phyloP scores from a whole-genome alignment of 2,888 invertebrate genomes.

The Tanytarsus gracilentus region DNA sequence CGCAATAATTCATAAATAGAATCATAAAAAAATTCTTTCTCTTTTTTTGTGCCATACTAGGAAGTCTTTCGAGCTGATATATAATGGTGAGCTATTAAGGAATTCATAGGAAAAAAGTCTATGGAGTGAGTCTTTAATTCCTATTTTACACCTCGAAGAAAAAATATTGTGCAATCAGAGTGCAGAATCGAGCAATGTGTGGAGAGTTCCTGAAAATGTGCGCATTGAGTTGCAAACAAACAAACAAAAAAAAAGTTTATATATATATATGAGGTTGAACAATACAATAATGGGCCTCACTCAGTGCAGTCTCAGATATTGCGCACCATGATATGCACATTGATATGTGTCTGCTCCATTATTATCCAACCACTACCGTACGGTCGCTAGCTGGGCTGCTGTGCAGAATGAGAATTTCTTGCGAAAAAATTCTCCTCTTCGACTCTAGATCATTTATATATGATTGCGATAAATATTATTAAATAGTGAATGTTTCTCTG shows the following conservation, averaged over 20 bases:
- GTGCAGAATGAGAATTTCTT: too few species aligned
- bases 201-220: not conserved
- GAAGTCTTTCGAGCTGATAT: not conserved
- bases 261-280: too few species aligned
- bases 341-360: not conserved
- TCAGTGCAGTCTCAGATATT: too few species aligned
- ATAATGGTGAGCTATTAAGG: not conserved
- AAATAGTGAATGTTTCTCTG: too few species aligned
- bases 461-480: too few species aligned
- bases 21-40: too few species aligned
- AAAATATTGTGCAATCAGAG: not conserved
- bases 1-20: too few species aligned
- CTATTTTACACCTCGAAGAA: too few species aligned
- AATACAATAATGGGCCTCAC: constrained; percentile 13
- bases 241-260: too few species aligned
- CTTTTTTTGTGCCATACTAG: too few species aligned
- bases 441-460: too few species aligned
- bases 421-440: too few species aligned
- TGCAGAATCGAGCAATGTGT: not conserved
- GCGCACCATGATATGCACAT: constrained; percentile 4
- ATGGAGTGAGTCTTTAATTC: not conserved
- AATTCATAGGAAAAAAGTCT: not conserved
- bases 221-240: not conserved
- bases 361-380: not conserved
- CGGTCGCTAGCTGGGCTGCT: constrained; percentile 2